These are phyloP conservation scores for Prunella himalayana DNA, from an alignment of 2,113 vertebrate species.

Conservation along the genomic window DNA sequence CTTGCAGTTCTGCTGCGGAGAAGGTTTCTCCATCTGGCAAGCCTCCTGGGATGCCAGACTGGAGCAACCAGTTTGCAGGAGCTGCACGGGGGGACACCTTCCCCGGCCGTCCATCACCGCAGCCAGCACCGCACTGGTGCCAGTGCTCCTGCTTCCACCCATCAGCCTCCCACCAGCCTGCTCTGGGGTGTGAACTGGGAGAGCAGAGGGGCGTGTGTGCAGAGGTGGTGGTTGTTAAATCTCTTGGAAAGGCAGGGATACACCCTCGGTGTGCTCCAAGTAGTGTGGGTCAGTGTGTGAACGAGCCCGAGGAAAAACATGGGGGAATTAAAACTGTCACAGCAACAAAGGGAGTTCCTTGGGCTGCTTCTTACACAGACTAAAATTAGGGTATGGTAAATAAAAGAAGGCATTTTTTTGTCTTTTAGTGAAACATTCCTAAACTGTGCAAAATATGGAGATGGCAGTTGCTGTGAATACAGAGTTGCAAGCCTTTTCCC, in stretches of 20 bases:
- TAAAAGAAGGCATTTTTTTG: neutral
- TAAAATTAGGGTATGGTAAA: neutral
- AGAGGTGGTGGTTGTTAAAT: neutral
- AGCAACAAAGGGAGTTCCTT: neutral
- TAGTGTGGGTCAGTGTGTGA: neutral
- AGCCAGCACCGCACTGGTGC: neutral
- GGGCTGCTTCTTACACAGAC: neutral
- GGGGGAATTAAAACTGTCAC: neutral
- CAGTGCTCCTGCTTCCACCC: neutral
- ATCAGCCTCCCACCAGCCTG: neutral
- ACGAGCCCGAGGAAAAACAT: neutral
- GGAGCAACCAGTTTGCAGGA: constrained; percentile 53
- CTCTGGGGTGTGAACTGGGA: accelerated
- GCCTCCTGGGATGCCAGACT: constrained; percentile 64
- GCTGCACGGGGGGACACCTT: constrained; percentile 32
- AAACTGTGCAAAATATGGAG: neutral
- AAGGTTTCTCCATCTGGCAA: constrained; percentile 58
- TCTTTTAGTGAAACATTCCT: neutral
- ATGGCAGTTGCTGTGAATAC: neutral
- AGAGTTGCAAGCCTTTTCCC: neutral
- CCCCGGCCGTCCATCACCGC: neutral
- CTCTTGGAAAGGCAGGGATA: neutral
- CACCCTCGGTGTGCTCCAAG: neutral
- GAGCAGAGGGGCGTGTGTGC: accelerated
- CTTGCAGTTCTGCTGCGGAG: constrained; percentile 53